Conservation (phyloP, 1,140 invertebrate genomes). For the Thalassaphorura encarpata region DNA sequence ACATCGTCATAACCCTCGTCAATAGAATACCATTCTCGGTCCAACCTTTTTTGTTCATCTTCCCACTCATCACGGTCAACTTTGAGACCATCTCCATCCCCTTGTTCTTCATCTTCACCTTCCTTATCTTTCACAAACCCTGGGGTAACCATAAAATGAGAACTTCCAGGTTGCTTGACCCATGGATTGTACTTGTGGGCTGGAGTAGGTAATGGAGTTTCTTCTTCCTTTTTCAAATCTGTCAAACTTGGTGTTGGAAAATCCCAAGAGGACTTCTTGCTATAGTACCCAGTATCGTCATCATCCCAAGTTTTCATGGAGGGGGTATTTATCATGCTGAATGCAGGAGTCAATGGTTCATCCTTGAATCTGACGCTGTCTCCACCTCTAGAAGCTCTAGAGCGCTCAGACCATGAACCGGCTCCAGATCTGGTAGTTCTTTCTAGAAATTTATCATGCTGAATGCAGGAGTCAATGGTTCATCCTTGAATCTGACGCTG, state of each 20-base stretch:
- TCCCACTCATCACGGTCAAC: constrained; percentile 76
- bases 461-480: constrained; percentile 67
- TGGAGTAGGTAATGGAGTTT: constrained; percentile 64
- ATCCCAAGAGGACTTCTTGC: constrained; percentile 70
- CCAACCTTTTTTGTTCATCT: constrained; percentile 82
- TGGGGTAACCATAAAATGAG: constrained; percentile 25
- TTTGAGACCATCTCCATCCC: constrained; percentile 53
- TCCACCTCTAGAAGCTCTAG: constrained; percentile 43
- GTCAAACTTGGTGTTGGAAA: constrained; percentile 66
- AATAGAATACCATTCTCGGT: constrained; percentile 93
- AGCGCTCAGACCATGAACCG: constrained; percentile 33
- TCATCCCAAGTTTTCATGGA: constrained; percentile 69
- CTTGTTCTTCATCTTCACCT: constrained; percentile 39
- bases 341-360: constrained; percentile 68
- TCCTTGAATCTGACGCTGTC: constrained; percentile 58
- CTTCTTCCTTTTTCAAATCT: constrained; percentile 42
- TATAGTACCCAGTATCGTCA: constrained; percentile 51
- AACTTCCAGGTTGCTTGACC: constrained; percentile 47
- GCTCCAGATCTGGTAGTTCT: constrained; percentile 30
- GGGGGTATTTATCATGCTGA: constrained; percentile 56
- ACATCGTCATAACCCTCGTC: constrained; percentile 90
- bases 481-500: constrained; percentile 60
- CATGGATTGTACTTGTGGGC: constrained; percentile 75
- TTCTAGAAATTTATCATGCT: constrained; percentile 48
- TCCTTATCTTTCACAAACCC: constrained; percentile 32